Conservation (phyloP, 2,113 vertebrate genomes). For the Felis catus region DNA sequence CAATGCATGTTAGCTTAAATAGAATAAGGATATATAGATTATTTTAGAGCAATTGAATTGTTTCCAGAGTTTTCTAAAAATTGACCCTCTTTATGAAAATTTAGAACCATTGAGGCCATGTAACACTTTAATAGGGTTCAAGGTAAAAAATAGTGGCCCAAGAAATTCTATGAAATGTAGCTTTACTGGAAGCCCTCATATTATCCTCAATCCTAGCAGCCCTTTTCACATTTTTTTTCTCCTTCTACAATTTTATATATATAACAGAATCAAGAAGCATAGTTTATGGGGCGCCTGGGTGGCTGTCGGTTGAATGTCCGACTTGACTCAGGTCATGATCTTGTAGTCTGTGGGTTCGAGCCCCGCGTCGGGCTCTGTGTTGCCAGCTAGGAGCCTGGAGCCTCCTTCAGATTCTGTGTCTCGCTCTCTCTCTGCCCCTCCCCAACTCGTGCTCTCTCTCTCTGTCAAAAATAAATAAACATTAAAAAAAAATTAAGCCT, state of each 20-base stretch:
- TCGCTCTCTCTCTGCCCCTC: no score
- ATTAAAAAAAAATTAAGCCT: no score
- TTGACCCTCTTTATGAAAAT: not conserved
- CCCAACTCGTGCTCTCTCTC: no score
- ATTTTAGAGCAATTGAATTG: no score
- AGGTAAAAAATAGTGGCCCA: not conserved
- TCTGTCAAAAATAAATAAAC: no score
- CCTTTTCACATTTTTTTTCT: not conserved
- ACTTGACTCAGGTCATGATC: no score
- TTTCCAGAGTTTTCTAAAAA: not conserved
- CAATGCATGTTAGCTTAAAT: not conserved
- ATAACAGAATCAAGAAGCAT: constrained; percentile 13
- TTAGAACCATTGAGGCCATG: not conserved
- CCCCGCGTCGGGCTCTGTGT: no score
- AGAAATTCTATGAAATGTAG: not conserved
- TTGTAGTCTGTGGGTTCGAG: no score
- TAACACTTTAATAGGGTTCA: not conserved
- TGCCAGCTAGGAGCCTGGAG: no score
- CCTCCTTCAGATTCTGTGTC: no score
- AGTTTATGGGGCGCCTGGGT: not conserved
- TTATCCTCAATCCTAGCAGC: not conserved
- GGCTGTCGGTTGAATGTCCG: no score
- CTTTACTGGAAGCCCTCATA: not conserved
- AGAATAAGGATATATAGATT: not conserved
- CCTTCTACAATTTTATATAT: constrained; percentile 44